These are phyloP conservation scores for Macrosiphum euphorbiae DNA, from an alignment of 2,888 invertebrate species.

Conservation along the genomic window DNA sequence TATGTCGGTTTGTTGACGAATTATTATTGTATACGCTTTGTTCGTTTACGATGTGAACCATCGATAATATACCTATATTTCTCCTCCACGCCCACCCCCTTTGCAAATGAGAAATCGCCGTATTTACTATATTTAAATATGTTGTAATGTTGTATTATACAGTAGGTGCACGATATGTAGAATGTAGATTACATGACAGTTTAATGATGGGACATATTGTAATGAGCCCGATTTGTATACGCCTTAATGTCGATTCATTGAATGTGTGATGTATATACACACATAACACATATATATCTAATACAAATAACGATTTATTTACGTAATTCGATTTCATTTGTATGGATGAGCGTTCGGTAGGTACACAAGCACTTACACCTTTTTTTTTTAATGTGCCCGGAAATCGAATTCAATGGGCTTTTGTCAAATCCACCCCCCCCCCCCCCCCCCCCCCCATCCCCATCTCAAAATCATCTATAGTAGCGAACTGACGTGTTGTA, in stretches of 20 bases:
- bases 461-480: background rate
- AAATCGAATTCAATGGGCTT: background rate
- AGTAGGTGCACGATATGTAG: background rate
- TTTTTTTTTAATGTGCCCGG: background rate
- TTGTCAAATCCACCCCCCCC: background rate
- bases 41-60: background rate
- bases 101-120: background rate
- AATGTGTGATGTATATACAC: background rate
- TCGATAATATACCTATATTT: background rate
- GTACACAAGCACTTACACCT: background rate
- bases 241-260: background rate
- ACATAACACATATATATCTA: background rate
- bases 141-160: background rate
- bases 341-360: background rate
- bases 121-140: background rate
- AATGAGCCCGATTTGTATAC: background rate
- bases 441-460: background rate
- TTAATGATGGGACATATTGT: background rate
- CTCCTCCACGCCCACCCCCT: background rate
- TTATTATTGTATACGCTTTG: background rate
- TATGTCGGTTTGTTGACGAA: background rate
- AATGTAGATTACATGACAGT: background rate
- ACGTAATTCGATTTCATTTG: background rate
- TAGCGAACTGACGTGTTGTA: background rate
- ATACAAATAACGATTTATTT: background rate